Base-by-base conservation (phyloP, 2,888 invertebrate genomes). In the Drosophila formosana region DNA sequence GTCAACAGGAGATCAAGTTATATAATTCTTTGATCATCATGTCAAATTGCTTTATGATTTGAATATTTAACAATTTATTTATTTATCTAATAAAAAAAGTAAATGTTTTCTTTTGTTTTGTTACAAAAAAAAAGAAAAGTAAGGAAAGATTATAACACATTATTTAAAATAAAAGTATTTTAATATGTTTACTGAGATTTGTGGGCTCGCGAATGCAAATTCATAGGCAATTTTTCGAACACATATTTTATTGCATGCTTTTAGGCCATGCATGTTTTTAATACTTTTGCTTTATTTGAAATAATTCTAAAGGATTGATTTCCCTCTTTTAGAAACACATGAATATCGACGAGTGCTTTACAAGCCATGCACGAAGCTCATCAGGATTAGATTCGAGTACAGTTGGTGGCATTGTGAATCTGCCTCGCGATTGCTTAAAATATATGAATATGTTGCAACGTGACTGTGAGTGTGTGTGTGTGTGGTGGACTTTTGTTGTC, bases 171-270 rank as follows among this genome's bases (percentile, higher is more conserved):
- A 11, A 34, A 34, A 26, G 2, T 18, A 18, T 5, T 34, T 4
- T 4, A 34, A 34, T 11, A 4, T 0, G 11, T 1, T 11, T 4
- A 34, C 9, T 34, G 1, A 34, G 34, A 11, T 34, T 34, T 34
- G 11, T 0, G 11, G 37, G 37, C 37, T 34, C 11, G 34, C 1
- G 37, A 2, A n/a, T 37, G 37, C 4, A 37, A 37, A 37, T n/a
- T 37, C 37, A 0, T 37, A 2, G 11, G 1, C 0, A 7, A 18
- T 13, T 13, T 13, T 39, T 13, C 6, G 18, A 18, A 18, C 18
- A 18, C 18, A 32, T 11, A 58, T 61, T 64, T 3, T 18, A 58
- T 67, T 67, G 75, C 75, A 67, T 75, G 75, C 75, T 75, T 78
- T 75, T 64, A 78, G 75, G 75, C 75, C 61, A 63, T 18, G 11